phyloP scores from a whole-genome alignment of 2,888 invertebrate genomes.

The Drosophila crucigera region DNA sequence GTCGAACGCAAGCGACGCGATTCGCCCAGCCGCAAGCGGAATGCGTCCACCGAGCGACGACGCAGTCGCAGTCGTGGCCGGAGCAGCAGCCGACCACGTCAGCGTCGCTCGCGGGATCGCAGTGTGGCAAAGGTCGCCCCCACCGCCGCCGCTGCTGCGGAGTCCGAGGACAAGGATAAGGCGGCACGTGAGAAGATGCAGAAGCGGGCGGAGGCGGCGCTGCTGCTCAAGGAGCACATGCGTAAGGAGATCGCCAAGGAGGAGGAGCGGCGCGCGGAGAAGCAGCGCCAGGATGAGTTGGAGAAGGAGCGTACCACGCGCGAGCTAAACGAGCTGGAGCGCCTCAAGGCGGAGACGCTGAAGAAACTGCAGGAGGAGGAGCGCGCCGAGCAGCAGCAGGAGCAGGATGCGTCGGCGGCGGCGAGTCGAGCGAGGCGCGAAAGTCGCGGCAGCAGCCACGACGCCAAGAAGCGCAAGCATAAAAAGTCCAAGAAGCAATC shows the following conservation, averaged over 20 bases:
- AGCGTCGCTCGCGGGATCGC: slow-evolving; percentile 41
- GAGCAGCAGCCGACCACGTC: slow-evolving; percentile 54
- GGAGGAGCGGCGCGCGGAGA: slow-evolving; percentile 87
- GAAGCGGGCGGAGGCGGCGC: slow-evolving; percentile 86
- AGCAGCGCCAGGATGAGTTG: slow-evolving; percentile 82
- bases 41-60: slow-evolving; percentile 40
- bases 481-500: slow-evolving; percentile 83
- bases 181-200: slow-evolving; percentile 84
- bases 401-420: slow-evolving; percentile 5
- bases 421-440: slow-evolving; percentile 44
- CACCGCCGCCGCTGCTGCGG: slow-evolving; percentile 34
- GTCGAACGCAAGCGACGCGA: slow-evolving; percentile 49
- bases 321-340: slow-evolving; percentile 84
- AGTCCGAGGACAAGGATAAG: slow-evolving; percentile 77
- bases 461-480: slow-evolving; percentile 82
- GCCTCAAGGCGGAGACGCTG: slow-evolving; percentile 84
- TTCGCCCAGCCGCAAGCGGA: slow-evolving; percentile 52
- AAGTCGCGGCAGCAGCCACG: slow-evolving; percentile 55
- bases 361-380: slow-evolving; percentile 84
- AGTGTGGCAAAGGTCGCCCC: slow-evolving; percentile 42
- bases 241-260: slow-evolving; percentile 87
- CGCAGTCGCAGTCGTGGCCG: slow-evolving; percentile 61
- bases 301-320: slow-evolving; percentile 83
- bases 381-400: slow-evolving; percentile 29
- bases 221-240: slow-evolving; percentile 88